Base-by-base conservation (phyloP, 2,113 vertebrate species). In the Nerophis ophidion region DNA sequence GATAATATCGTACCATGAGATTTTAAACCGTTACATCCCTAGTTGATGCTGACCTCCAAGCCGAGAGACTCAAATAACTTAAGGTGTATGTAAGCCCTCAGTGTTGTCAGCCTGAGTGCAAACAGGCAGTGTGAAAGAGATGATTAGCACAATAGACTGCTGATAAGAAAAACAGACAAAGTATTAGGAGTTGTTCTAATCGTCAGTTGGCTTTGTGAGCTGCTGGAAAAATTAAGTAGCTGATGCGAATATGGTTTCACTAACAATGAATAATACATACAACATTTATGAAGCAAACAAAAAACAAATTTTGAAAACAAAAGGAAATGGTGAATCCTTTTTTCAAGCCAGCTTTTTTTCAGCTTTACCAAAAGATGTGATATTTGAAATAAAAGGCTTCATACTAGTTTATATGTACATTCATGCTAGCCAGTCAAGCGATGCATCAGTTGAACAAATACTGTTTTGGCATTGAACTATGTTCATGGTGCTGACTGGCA, bases 201-300 rank as follows among this genome's bases (percentile, higher is more conserved):
- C 52, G 66, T 76, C 68, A 47, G 59, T 53, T 63, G 61, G 42
- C 66, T 78, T 63, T 72, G 60, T 54, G 65, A 78, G 76, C 76
- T 81, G 74, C 68, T 63, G 60, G 49, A 55, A 73, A 66, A 65
- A 55, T 9, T 52, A 47, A 44, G 75, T 78, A 70, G 35, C 67
- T 77, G 77, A 82, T 81, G 84, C 68, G 71, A 79, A 84, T 85
- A 87, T 88, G 78, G 48, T 71, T 81, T 84, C 76, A 82, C 77
- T 82, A 78, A 78, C 63, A 71, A 79, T 69, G 19, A 53, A 65
- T 48, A 66, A 75, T 45, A 64, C 52, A 80, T 68, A 82, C 19
- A 26, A 26, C 26, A 26, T 26, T 26, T 26, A 26, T 26, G 3
- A 26, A 26, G 26, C 26, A 86, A 76, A 61, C 52, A 77, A 81